A percentile compares a stretch with the other conserved stretches of the same genome.
Conservation (phyloP, 1,140 invertebrate species). For the Pentalonia nigronervosa region DNA sequence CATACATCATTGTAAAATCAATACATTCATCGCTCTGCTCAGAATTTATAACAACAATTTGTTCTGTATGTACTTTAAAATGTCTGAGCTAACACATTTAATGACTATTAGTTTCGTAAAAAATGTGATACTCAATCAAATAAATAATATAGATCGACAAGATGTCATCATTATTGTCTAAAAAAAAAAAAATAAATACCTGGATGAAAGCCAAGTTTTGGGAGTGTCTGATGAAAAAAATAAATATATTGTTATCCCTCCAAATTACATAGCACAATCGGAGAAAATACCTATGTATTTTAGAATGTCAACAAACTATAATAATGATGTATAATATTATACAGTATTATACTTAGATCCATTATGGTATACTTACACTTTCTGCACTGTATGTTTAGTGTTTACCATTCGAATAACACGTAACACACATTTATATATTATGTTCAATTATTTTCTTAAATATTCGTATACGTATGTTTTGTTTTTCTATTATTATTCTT, state of each 20-base stretch:
- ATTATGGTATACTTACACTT: neutral
- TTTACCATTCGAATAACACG: neutral
- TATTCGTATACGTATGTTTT: neutral
- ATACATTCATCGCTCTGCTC: no score
- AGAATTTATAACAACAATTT: neutral
- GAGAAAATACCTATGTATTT: neutral
- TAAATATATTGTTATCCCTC: neutral
- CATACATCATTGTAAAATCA: no score
- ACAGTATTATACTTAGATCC: neutral
- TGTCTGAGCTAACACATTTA: neutral
- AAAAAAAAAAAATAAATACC: neutral
- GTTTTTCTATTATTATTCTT: neutral
- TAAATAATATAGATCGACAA: neutral
- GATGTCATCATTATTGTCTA: neutral
- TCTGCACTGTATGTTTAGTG: neutral
- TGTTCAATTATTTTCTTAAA: neutral
- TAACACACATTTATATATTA: neutral
- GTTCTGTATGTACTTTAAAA: neutral
- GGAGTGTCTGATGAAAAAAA: neutral
- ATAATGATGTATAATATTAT: neutral
- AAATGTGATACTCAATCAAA: neutral
- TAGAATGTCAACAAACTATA: neutral
- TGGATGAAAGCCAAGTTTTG: neutral
- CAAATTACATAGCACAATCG: neutral
- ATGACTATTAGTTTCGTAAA: neutral